Evolutionary conservation across 2,113 vertebrate species (phyloP).

Genomic region (Xyrauchen texanus): DNA sequence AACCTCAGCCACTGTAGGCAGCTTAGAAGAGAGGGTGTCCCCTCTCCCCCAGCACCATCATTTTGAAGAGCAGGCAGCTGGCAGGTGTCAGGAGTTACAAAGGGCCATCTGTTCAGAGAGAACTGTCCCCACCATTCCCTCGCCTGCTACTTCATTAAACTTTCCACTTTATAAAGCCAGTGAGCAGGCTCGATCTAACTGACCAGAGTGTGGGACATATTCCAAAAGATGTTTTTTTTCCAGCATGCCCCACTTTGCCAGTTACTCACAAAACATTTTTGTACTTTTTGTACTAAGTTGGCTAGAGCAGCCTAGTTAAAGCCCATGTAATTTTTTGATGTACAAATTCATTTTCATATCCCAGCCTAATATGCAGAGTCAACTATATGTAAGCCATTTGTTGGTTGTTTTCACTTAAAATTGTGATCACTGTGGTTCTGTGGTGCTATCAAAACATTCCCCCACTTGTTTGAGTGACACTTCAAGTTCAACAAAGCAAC

Average conservation of each 20-base stretch:
- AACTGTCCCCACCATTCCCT: constrained; percentile 80
- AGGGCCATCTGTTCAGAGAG: constrained; percentile 94
- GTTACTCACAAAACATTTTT: constrained; percentile 10
- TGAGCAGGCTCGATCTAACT: constrained; percentile 45
- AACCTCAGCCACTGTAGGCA: constrained; percentile 74
- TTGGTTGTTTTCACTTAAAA: too few relatives aligned
- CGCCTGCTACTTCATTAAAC: constrained; percentile 84
- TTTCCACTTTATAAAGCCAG: constrained; percentile 76
- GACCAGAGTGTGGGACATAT: constrained; percentile 46
- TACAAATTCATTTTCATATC: too few relatives aligned
- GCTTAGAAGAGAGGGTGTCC: constrained; percentile 81
- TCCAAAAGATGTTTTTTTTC: constrained; percentile 12
- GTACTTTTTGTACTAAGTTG: background rate
- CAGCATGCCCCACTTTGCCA: constrained; percentile 34
- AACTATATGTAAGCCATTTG: too few relatives aligned
- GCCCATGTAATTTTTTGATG: too few relatives aligned
- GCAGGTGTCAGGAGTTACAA: constrained; percentile 98
- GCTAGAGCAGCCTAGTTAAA: background rate
- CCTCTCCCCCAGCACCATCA: constrained; percentile 67
- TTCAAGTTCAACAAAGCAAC: too few relatives aligned
- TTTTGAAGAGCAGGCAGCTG: constrained; percentile 94
- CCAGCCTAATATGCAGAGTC: too few relatives aligned
- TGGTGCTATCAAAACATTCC: too few relatives aligned
- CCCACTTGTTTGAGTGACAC: too few relatives aligned
- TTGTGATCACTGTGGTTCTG: too few relatives aligned